A percentile compares a stretch with the other conserved stretches of the same genome.
These are phyloP conservation scores for Tyrophagus putrescentiae DNA, from an alignment of 1,140 invertebrate species.

Conservation along the genomic window DNA sequence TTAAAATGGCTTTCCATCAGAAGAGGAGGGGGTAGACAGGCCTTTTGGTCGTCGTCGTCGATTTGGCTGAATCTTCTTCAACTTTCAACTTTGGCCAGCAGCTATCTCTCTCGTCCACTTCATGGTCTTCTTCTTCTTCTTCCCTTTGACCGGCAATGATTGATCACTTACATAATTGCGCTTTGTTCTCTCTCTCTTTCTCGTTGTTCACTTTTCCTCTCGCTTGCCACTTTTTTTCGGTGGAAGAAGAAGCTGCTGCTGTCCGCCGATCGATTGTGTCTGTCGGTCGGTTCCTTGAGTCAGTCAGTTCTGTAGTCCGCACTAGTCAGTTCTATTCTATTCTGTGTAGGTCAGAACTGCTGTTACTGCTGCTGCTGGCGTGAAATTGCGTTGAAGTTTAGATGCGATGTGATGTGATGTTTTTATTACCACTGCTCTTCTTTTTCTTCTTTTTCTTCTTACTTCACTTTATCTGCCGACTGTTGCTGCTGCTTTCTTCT, in stretches of 20 bases:
- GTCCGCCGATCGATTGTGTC: too few relatives aligned
- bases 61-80: background rate
- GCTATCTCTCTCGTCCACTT: background rate
- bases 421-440: too few relatives aligned
- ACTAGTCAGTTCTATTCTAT: too few relatives aligned
- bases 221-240: background rate
- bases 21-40: background rate
- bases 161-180: slow-evolving; percentile 13
- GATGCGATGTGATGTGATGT: too few relatives aligned
- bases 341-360: too few relatives aligned
- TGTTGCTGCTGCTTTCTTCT: too few relatives aligned
- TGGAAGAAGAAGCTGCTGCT: background rate
- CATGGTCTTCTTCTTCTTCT: background rate
- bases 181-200: background rate
- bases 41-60: background rate
- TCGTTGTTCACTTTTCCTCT: background rate
- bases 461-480: too few relatives aligned
- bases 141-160: background rate
- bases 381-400: too few relatives aligned
- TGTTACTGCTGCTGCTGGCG: too few relatives aligned
- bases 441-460: too few relatives aligned
- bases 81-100: background rate
- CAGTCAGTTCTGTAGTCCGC: too few relatives aligned
- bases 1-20: background rate
- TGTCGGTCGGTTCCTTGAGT: too few relatives aligned